Percentiles rank a stretch among this genome's conserved stretches.
Evolutionary conservation across 2,888 invertebrate species (phyloP).

Genomic region (Mesoligia furuncula): DNA sequence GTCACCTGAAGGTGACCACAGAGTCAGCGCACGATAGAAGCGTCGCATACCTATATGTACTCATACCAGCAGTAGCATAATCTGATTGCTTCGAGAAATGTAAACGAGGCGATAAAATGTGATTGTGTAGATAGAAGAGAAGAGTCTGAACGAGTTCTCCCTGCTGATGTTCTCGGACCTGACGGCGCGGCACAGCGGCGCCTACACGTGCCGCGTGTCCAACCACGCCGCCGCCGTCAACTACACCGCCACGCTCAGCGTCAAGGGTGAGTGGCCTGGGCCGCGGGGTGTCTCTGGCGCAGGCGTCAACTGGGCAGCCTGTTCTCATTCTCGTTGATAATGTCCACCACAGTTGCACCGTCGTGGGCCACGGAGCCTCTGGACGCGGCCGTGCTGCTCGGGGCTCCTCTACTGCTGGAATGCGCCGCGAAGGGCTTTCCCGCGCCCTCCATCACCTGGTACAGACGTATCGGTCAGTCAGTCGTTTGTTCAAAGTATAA

Average conservation of each 20-base stretch:
- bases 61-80: background rate
- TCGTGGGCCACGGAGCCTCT: slow-evolving; percentile 93
- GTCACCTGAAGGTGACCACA: too few species aligned
- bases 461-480: slow-evolving; percentile 86
- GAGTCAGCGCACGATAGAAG: background rate
- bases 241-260: slow-evolving; percentile 92
- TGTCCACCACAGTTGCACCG: slow-evolving; percentile 91
- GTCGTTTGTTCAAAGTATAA: background rate
- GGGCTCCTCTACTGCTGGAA: slow-evolving; percentile 92
- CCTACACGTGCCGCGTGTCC: slow-evolving; percentile 93
- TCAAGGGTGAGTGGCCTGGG: slow-evolving; percentile 88
- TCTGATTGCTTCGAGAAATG: background rate
- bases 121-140: slow-evolving; percentile 90
- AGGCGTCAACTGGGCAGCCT: background rate
- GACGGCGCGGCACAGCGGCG: slow-evolving; percentile 92
- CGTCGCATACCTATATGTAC: background rate
- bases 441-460: slow-evolving; percentile 92
- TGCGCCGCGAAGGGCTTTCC: slow-evolving; percentile 95
- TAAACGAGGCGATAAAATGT: background rate
- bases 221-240: slow-evolving; percentile 93
- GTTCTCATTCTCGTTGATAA: background rate
- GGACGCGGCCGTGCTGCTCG: slow-evolving; percentile 93
- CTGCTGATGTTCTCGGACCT: slow-evolving; percentile 93
- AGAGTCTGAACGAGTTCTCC: slow-evolving; percentile 93
- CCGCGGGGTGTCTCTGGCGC: background rate